Conservation (phyloP, 1,140 invertebrate genomes). For the Listronotus bonariensis region DNA sequence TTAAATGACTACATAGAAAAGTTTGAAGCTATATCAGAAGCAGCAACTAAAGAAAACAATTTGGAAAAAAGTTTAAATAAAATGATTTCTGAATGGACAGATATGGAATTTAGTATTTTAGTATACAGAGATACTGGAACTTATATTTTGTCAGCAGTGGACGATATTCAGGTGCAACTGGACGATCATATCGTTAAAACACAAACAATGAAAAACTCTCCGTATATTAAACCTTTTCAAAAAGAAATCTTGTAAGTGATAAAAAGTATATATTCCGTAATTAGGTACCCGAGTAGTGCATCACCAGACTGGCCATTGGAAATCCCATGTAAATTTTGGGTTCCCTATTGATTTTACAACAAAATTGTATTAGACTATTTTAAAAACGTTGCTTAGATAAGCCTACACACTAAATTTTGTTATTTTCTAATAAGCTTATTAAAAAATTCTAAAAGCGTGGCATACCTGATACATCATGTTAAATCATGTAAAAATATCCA, state of each 20-base stretch:
- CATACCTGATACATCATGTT: no score
- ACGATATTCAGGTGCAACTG: constrained; percentile 93
- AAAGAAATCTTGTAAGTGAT: constrained; percentile 71
- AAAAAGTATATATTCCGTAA: no score
- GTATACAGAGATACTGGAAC: constrained; percentile 89
- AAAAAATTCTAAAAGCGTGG: no score
- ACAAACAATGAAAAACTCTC: constrained; percentile 96
- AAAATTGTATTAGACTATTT: no score
- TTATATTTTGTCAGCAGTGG: constrained; percentile 85
- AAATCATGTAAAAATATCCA: no score
- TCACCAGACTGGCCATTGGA: no score
- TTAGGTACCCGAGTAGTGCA: no score
- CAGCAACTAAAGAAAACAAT: constrained; percentile 93
- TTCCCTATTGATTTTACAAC: no score
- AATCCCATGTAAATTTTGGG: no score
- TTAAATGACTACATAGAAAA: constrained; percentile 88
- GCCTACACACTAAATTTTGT: no score
- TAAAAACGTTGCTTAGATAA: no score
- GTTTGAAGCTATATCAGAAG: constrained; percentile 92
- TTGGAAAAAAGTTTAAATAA: constrained; percentile 86
- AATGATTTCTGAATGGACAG: constrained; percentile 93
- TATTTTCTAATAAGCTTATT: no score
- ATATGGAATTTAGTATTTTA: constrained; percentile 79
- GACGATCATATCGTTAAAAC: constrained; percentile 98
- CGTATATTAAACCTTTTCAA: constrained; percentile 95